These are phyloP conservation scores for Drosophila neocordata DNA, from an alignment of 1,140 invertebrate species.

Conservation along the genomic window DNA sequence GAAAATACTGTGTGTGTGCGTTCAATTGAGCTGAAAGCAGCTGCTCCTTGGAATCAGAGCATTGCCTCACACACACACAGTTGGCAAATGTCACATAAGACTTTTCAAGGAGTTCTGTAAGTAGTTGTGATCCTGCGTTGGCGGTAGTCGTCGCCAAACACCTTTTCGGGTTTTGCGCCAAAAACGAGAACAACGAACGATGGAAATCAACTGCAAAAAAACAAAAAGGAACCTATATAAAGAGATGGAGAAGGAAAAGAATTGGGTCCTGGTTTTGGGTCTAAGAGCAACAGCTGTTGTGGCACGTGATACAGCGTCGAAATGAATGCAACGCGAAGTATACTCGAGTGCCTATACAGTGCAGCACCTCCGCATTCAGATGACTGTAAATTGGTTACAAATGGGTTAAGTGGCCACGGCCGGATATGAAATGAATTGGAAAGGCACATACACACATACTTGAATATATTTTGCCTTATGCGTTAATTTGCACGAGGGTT, in stretches of 20 bases:
- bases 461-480: no score
- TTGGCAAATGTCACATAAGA: slow-evolving; percentile 62
- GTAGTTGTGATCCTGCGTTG: slow-evolving; percentile 19
- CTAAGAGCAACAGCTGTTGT: slow-evolving; percentile 64
- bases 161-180: slow-evolving; percentile 49
- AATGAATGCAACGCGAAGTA: slow-evolving; percentile 23
- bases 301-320: slow-evolving; percentile 39
- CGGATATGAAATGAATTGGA: slow-evolving; percentile 27
- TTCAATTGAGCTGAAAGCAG: slow-evolving; percentile 42
- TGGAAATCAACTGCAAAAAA: slow-evolving; percentile 26
- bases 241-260: not conserved
- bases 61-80: not conserved
- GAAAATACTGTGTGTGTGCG: slow-evolving; percentile 18
- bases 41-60: slow-evolving; percentile 52
- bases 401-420: slow-evolving; percentile 69
- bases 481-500: not conserved
- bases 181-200: slow-evolving; percentile 33
- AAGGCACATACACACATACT: no score
- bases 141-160: slow-evolving; percentile 33
- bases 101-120: not conserved
- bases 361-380: slow-evolving; percentile 34
- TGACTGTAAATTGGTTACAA: slow-evolving; percentile 51
- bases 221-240: slow-evolving; percentile 36
- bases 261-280: slow-evolving; percentile 35
- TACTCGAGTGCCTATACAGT: slow-evolving; percentile 41